A percentile compares a stretch with the other conserved stretches of the same genome.
phyloP scores from a whole-genome alignment of 2,888 invertebrate species.

The Phortica magna region DNA sequence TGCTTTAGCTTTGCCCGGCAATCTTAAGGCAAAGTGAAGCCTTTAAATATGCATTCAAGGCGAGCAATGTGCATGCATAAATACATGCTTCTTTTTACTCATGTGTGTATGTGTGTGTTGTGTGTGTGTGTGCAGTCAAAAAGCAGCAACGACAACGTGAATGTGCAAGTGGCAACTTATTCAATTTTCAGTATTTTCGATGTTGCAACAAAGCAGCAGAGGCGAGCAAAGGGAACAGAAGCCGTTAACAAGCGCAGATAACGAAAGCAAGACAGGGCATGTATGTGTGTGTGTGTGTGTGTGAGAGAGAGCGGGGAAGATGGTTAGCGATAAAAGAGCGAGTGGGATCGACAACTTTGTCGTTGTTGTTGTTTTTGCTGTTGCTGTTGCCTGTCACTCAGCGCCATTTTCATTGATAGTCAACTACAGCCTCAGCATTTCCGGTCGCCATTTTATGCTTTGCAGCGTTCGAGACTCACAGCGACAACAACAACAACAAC shows the following conservation, averaged over 20 bases:
- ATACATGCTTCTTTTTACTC: background rate
- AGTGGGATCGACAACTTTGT: no score
- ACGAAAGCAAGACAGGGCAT: background rate
- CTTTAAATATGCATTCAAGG: constrained; percentile 24
- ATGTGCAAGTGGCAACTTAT: constrained; percentile 33
- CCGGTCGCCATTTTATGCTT: constrained; percentile 26
- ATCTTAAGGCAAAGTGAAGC: constrained; percentile 18
- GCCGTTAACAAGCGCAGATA: background rate
- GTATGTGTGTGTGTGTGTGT: no score
- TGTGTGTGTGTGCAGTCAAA: constrained; percentile 6
- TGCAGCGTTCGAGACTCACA: background rate
- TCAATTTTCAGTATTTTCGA: constrained; percentile 21
- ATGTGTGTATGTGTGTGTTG: background rate
- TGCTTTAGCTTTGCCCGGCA: background rate
- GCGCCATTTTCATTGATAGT: constrained; percentile 1
- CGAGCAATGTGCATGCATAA: background rate
- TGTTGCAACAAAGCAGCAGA: background rate
- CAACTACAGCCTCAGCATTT: constrained; percentile 23
- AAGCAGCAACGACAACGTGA: constrained; percentile 11
- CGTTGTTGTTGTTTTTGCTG: background rate
- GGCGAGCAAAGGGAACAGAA: background rate
- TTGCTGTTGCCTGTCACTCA: background rate
- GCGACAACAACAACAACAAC: constrained; percentile 36
- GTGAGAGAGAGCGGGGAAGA: no score
- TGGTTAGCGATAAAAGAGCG: no score